Base-by-base conservation (phyloP, 2,888 invertebrate species). In the Brachypalpus laphriformis region DNA sequence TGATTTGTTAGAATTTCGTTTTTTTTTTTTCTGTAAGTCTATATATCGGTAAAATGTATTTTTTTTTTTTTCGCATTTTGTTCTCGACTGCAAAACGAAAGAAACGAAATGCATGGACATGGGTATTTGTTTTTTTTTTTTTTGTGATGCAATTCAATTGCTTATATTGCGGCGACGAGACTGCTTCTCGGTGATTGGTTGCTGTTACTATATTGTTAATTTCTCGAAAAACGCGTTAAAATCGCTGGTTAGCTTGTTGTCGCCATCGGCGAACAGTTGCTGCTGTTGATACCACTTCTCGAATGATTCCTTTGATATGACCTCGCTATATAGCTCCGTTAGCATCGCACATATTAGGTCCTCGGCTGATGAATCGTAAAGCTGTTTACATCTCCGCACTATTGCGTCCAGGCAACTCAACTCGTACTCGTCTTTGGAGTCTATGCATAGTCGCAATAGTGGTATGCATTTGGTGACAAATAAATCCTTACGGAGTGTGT, bases 271-370 rank as follows among this genome's bases (percentile, higher is more conserved):
- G 18, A 11, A 18, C 14, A 47, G 7, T 8, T 66, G 47, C 3
- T 42, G 75, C 18, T 65, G 68, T n/a, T 25, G 81, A 22, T 89
- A 88, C 91, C 91, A 91, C 71, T 91, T 91, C 31, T 91, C 89
- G 71, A 90, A 90, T 0, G 91, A 89, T 59, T 91, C 91, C 54
- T 89, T 90, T 3, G 91, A 88, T 57, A 91, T 91, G 3, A 91
- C 89, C 47, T 90, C 91, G 54, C 90, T 91, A 61, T 90, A 90
- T 14, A 91, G 87, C 7, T 90, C 86, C 11, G 87, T 88, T 40
- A 91, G 88, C 11, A 89, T 87, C 20, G 74, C 88, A 76, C 89
- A 89, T 31, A 91, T 90, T 31, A 90, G 65, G 16, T 90, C 89
- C 74, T 88, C 88, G 6, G 89, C 90, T n/a, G 88, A 87, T 66